Percentiles rank a stretch among this genome's conserved stretches.
Evolutionary conservation across 2,888 invertebrate species (phyloP).

Genomic region (Helobdella robusta): DNA sequence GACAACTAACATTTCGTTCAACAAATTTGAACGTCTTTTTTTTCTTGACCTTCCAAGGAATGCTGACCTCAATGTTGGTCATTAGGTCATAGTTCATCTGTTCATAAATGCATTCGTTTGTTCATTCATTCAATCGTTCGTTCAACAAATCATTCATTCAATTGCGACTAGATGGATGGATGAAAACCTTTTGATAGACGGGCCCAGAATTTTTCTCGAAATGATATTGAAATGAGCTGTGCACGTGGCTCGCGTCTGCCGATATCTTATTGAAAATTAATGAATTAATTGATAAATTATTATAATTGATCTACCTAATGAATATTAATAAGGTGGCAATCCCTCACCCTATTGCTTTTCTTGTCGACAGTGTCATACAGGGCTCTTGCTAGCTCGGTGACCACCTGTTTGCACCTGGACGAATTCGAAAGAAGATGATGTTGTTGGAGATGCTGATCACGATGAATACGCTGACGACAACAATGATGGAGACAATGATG

Average conservation of each 20-base stretch:
- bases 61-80: conserved; percentile 26
- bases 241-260: conserved; percentile 1
- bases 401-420: conserved; percentile 9
- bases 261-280: background rate
- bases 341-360: conserved; percentile 17
- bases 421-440: background rate
- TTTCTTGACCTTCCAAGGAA: conserved; percentile 33
- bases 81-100: conserved; percentile 27
- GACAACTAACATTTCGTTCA: conserved; percentile 14
- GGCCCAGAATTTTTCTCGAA: conserved; percentile 42
- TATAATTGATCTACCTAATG: too few relatives aligned
- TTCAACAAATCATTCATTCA: too few relatives aligned
- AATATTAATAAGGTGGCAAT: conserved; percentile 2
- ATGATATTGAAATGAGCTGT: conserved; percentile 39
- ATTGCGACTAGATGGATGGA: too few relatives aligned
- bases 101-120: too few relatives aligned
- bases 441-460: too few relatives aligned
- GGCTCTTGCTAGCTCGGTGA: conserved; percentile 17
- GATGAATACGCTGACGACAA: too few relatives aligned
- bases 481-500: too few relatives aligned
- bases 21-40: conserved; percentile 32
- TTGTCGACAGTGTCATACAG: conserved; percentile 23
- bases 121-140: too few relatives aligned
- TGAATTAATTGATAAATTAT: too few relatives aligned
- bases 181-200: conserved; percentile 24